A percentile compares a stretch with the other conserved stretches of the same genome.
Evolutionary conservation across 2,888 invertebrate genomes (phyloP).

Genomic region (Stegophylla sp.): DNA sequence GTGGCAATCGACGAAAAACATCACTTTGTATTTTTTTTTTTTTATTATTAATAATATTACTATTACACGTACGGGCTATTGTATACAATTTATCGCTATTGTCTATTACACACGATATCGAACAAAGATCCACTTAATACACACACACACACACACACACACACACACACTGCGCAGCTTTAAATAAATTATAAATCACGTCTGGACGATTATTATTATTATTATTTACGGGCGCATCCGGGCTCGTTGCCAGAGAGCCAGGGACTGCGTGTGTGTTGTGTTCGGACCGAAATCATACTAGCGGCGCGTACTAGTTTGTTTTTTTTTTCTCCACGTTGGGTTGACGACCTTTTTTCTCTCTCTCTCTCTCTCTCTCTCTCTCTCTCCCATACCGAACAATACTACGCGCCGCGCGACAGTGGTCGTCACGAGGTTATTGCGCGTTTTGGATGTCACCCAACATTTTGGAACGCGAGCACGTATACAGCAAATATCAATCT

Average conservation of each 20-base stretch:
- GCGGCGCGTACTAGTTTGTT: neutral
- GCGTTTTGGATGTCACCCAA: no score
- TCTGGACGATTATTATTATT: constrained; percentile 45
- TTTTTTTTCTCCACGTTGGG: constrained; percentile 6
- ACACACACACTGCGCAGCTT: neutral
- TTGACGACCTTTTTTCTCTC: constrained; percentile 43
- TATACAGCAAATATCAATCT: no score
- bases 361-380: no score
- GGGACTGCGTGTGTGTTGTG: neutral
- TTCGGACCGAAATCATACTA: neutral
- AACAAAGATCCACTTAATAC: constrained; percentile 44
- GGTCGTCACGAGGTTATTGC: no score
- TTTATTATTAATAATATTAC: neutral
- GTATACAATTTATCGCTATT: neutral
- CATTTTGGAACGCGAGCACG: no score
- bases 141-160: no score
- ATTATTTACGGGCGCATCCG: constrained; percentile 47
- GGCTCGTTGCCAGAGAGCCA: constrained; percentile 35
- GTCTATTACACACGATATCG: constrained; percentile 1
- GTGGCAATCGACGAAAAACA: neutral
- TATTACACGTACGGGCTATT: no score
- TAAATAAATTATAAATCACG: constrained; percentile 32
- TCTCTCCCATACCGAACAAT: no score
- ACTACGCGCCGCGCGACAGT: no score
- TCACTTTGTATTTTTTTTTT: neutral